Percentiles rank a stretch among this genome's conserved stretches.
phyloP scores from a whole-genome alignment of 2,888 invertebrate genomes.

The Scotopteryx bipunctaria region DNA sequence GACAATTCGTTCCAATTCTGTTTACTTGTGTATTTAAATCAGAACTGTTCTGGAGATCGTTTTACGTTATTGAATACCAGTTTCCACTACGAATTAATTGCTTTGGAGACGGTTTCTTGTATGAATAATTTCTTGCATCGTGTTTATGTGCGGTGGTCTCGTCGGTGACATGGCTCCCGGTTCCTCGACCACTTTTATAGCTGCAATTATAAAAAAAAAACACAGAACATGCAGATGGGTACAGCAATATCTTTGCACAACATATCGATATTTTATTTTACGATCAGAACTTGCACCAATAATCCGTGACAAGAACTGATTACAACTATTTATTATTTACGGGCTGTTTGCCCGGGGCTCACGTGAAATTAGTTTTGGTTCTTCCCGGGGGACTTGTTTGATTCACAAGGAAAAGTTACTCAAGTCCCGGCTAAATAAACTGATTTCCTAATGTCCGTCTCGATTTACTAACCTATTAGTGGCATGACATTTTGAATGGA shows the following conservation, averaged over 20 bases:
- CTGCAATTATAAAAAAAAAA: constrained; percentile 68
- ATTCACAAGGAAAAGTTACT: constrained; percentile 26
- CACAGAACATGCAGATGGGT: constrained; percentile 50
- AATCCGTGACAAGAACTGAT: constrained; percentile 28
- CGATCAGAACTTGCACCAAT: constrained; percentile 22
- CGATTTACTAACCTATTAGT: constrained; percentile 16
- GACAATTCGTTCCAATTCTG: constrained; percentile 51
- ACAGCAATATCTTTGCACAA: constrained; percentile 32
- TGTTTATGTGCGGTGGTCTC: constrained; percentile 55
- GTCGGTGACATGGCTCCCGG: constrained; percentile 61
- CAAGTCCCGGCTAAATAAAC: constrained; percentile 15
- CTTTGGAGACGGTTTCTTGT: constrained; percentile 43
- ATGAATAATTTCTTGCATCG: constrained; percentile 52
- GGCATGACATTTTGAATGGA: background rate
- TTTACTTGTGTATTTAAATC: constrained; percentile 36
- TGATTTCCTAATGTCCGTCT: constrained; percentile 19
- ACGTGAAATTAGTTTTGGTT: constrained; percentile 29
- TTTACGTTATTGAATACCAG: constrained; percentile 32
- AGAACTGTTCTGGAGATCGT: constrained; percentile 26
- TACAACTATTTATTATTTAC: constrained; percentile 30
- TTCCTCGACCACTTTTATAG: constrained; percentile 66
- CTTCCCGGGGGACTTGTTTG: constrained; percentile 23
- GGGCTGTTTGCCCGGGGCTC: constrained; percentile 24
- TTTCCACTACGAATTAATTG: constrained; percentile 47
- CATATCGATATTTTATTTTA: constrained; percentile 23